Evolutionary conservation across 2,888 invertebrate species (phyloP).

Genomic region (Volucella inflata): DNA sequence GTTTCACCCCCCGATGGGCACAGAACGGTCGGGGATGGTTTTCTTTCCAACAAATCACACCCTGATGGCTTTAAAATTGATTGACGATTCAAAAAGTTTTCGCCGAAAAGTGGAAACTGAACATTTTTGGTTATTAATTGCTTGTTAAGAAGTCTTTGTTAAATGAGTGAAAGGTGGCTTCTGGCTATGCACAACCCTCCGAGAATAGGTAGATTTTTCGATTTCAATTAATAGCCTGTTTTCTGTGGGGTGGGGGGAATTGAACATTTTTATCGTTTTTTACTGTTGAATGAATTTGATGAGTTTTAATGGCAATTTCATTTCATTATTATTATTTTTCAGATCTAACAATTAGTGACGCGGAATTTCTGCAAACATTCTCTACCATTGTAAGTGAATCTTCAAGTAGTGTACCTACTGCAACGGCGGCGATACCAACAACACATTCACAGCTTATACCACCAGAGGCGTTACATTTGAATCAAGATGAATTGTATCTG

Average conservation of each 20-base stretch:
- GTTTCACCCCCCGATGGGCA: not conserved
- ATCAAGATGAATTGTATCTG: slow-evolving; percentile 80
- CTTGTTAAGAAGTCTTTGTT: slow-evolving; percentile 50
- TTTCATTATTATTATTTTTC: slow-evolving; percentile 74
- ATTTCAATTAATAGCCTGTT: slow-evolving; percentile 25
- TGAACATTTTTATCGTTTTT: not conserved
- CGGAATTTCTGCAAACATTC: slow-evolving; percentile 76
- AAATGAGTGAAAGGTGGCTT: not conserved
- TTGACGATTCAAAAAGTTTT: slow-evolving; percentile 63
- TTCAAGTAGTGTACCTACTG: slow-evolving; percentile 63
- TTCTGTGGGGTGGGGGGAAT: too few relatives aligned
- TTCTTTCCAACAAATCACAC: slow-evolving; percentile 59
- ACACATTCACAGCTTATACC: slow-evolving; percentile 76
- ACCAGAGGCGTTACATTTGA: slow-evolving; percentile 78
- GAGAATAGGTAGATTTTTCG: not conserved
- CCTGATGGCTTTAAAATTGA: slow-evolving; percentile 64
- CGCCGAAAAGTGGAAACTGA: slow-evolving; percentile 20
- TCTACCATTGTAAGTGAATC: slow-evolving; percentile 67
- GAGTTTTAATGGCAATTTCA: not conserved
- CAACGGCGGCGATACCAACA: slow-evolving; percentile 73
- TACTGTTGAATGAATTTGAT: not conserved
- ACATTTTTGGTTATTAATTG: slow-evolving; percentile 63
- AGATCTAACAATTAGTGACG: slow-evolving; percentile 80
- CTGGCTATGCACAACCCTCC: not conserved
- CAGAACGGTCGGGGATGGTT: not conserved